Base-by-base conservation (phyloP, 2,797 vertebrate species). In the Mallotus villosus region DNA sequence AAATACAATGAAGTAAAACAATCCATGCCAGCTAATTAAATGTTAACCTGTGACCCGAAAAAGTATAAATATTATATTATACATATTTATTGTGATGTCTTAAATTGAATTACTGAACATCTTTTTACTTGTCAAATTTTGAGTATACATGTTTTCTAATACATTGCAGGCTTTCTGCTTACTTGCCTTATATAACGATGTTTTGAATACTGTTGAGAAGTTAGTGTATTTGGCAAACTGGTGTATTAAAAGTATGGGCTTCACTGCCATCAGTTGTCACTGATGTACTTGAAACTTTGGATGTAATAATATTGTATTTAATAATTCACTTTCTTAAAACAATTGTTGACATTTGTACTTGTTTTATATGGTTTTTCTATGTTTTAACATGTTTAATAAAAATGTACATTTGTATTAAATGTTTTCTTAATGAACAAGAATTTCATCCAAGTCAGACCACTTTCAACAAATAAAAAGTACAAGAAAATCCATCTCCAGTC, bases 321-420 rank as follows among this genome's bases (percentile, higher is more conserved):
- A 46, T 25, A 46, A 58, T 34, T 71, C n/a, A 25, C 68, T 81
- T 74, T 67, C 68, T 69, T 69, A 22, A 66, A 59, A 70, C 62
- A 37, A 53, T 61, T 49, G 67, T 73, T 37, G 72, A 64, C 27
- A 25, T 51, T 75, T 34, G 70, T 55, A 25, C 58, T 75, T 61
- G 62, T 76, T 79, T 32, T 79, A 76, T 24, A 81, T 69, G 74
- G 74, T 77, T 72, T 74, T 77, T 58, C 65, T 65, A 72, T 71
- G 25, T 70, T 76, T 76, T 65, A 71, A 75, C 27, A 74, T 2
- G n/a, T 49, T 67, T 27, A 66, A 25, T 51, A 51, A 66, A 66
- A 66, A 2, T 11, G 24, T 11, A 17, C 11, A 49, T 17, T 66
- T 49, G 6, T 66, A 46, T 51, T 22, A 51, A 17, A 49, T 49